phyloP scores from a whole-genome alignment of 2,797 vertebrate species.

The Chrysolophus pictus region DNA sequence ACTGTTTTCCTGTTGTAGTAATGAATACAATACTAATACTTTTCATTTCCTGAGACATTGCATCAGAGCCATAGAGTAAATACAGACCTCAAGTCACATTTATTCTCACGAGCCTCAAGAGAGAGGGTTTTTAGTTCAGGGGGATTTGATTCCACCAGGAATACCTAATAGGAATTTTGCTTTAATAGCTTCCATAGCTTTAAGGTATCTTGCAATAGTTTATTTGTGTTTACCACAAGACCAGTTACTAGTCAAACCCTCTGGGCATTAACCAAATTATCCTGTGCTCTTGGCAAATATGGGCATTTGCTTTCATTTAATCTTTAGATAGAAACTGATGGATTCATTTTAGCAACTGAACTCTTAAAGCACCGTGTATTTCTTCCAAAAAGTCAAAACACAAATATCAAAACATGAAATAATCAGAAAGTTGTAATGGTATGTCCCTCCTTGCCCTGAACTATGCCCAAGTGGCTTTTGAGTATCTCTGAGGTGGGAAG shows the following conservation, averaged over 20 bases:
- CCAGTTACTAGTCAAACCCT: conserved; percentile 18
- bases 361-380: background rate
- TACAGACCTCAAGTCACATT: background rate
- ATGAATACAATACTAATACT: background rate
- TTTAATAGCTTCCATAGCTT: conserved; percentile 20
- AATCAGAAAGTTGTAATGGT: background rate
- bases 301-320: background rate
- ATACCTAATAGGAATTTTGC: background rate
- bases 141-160: conserved; percentile 3
- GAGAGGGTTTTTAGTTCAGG: background rate
- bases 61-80: background rate
- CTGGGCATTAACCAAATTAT: background rate
- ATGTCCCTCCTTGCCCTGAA: background rate
- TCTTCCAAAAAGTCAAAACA: background rate
- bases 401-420: background rate
- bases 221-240: background rate
- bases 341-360: conserved; percentile 1
- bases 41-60: background rate
- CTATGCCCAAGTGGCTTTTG: background rate
- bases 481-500: background rate
- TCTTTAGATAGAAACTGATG: background rate
- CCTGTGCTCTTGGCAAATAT: background rate
- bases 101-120: background rate
- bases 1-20: background rate
- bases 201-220: conserved; percentile 7